phyloP scores from a whole-genome alignment of 1,140 invertebrate species.

The Drosophila navojoa region DNA sequence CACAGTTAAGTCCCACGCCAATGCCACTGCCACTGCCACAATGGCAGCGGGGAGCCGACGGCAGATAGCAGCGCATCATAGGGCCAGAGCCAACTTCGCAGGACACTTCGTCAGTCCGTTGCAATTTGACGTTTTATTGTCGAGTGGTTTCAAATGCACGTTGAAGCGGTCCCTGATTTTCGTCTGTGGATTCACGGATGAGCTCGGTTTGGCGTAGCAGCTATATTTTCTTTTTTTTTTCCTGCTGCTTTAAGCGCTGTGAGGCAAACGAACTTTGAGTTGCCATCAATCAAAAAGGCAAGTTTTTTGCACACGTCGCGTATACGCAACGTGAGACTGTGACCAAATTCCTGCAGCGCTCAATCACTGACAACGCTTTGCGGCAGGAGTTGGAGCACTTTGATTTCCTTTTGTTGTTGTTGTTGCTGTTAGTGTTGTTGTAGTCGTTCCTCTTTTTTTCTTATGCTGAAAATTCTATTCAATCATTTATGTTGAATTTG shows the following conservation, averaged over 20 bases:
- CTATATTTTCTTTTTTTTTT: conserved; percentile 10
- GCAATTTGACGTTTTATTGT: conserved; percentile 74
- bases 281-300: conserved; percentile 44
- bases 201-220: background rate
- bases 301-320: conserved; percentile 44
- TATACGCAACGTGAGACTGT: conserved; percentile 35
- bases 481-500: conserved; percentile 81
- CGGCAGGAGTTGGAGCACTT: background rate
- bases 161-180: conserved; percentile 35
- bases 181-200: background rate
- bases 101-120: conserved; percentile 52
- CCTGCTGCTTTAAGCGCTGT: conserved; percentile 18
- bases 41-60: conserved; percentile 40
- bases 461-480: conserved; percentile 76
- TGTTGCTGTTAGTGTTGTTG: background rate
- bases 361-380: conserved; percentile 71
- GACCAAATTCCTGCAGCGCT: conserved; percentile 36
- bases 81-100: conserved; percentile 24
- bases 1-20: conserved; percentile 70
- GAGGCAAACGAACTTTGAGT: conserved; percentile 43
- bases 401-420: background rate
- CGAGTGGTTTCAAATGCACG: conserved; percentile 75
- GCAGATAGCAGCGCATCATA: conserved; percentile 1
- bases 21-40: conserved; percentile 65
- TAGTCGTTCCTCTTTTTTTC: conserved; percentile 12